Evolutionary conservation across 1,140 invertebrate genomes (phyloP), one percentile per base, ranked within the genome.

Genomic region (Bombus polaris): DNA sequence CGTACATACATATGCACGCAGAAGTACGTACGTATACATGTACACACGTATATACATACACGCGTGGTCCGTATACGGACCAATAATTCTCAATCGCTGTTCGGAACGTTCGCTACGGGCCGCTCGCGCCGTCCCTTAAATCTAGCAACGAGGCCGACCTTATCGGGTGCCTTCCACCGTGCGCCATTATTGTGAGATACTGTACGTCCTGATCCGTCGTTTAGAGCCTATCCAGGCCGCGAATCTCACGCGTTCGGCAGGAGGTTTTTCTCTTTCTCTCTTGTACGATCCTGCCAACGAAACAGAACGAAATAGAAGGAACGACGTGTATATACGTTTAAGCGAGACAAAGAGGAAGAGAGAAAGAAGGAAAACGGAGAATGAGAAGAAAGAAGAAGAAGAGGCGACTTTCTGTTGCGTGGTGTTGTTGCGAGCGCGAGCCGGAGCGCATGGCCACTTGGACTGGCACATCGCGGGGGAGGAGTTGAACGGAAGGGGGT

Each of bases 171-270:
- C 89, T 87, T 76, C 89, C 89, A 81, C 87, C 87, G 86, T 81
- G 89, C 81, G 81, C 90, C 90, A 91, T 91, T 91, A 91, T 83
- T 82, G 83, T 82, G 90, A 91, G 90, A 91, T 91, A 91, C 84
- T 83, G 89, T 81, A 88, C 74, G 78, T 79, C 83, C 80, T 66
- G 90, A 91, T 91, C 81, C 89, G 89, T 90, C 90, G 89, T 90
- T 90, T 90, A 90, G 87, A 76, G 74, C 82, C 81, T 83, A 81
- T 83, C 80, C 85, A 75, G 87, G 72, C 77, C 88, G 82, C 89
- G 68, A 90, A 88, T 89, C 81, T 82, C 72, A 80, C 73, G 82
- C 88, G 86, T 87, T 88, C 86, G 81, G 89, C 89, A 89, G 88
- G 65, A 78, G 44, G 37, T 85, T 68, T 57, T 77, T 62, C 35